Evolutionary conservation across 2,888 invertebrate species (phyloP), one percentile per base, ranked within the genome.

Genomic region (Aethes cnicana): DNA sequence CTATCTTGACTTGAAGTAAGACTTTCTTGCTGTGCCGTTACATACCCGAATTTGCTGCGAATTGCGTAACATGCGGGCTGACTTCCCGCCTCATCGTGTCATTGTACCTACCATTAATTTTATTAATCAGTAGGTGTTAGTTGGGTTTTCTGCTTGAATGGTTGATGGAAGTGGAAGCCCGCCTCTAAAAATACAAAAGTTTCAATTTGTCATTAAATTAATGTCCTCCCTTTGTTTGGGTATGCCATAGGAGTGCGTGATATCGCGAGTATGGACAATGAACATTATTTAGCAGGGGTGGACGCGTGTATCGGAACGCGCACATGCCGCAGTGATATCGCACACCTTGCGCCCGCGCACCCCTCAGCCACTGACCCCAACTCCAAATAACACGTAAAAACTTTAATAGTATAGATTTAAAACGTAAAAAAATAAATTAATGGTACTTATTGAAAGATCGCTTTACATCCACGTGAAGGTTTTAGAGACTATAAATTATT

Each of bases 311-410:
- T 82, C 74, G 86, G 85, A 81, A 82, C 87, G 81, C 78, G 75
- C 84, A 84, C 87, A 84, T 84, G 85, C 74, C 72, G 66, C 87
- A 71, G 75, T 87, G 89, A 87, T 88, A 88, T 75, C 79, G 79
- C 80, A 86, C 89, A 88, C 88, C 89, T 88, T 88, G 88, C 85
- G 81, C 72, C 58, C 57, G 75, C 67, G 68, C n/a, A n/a, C 82
- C 78, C 82, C 59, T 72, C 75, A 70, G 70, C 58, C 69, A 73
- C 73, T 77, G 81, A 83, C 85, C 86, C 85, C 68, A 70, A 65
- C 66, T 68, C 74, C 50, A 65, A 58, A 64, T 59, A 26, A 56
- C 12, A 58, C 55, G 58, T 59, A 64, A 46, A 52, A 46, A 46
- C 37, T 46, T 55, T 54, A 58, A 56, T 58, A 53, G 50, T 54